phyloP scores from a whole-genome alignment of 2,113 vertebrate genomes.

The Eupsittula cactorum region DNA sequence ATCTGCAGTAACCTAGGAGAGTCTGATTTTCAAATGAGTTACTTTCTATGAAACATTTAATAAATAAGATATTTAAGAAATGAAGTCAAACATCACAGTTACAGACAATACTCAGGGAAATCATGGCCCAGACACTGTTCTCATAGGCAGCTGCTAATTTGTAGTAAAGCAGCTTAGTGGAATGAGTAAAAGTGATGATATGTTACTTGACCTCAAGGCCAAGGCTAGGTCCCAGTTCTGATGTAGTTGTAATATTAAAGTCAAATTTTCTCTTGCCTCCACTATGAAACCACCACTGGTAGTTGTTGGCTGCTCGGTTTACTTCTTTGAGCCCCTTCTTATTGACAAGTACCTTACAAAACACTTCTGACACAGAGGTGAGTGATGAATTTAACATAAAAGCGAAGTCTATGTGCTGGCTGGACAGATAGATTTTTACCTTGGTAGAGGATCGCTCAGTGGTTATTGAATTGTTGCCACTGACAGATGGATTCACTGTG shows the following conservation, averaged over 20 bases:
- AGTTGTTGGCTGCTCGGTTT: background rate
- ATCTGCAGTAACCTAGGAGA: background rate
- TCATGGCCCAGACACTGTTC: background rate
- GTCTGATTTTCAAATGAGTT: background rate
- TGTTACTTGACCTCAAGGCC: background rate
- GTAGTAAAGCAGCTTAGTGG: background rate
- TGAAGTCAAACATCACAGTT: background rate
- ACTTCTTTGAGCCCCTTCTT: background rate
- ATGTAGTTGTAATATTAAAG: background rate
- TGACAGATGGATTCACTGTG: conserved; percentile 1
- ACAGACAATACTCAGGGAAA: background rate
- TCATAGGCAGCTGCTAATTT: background rate
- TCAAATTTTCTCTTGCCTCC: background rate
- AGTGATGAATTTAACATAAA: background rate
- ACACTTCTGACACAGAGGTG: background rate
- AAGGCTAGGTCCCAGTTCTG: background rate
- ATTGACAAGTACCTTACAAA: background rate
- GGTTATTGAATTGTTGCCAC: background rate
- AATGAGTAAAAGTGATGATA: background rate
- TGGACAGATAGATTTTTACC: background rate
- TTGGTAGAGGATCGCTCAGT: background rate
- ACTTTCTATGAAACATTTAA: background rate
- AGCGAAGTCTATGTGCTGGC: background rate
- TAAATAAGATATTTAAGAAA: background rate
- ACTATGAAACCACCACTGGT: background rate